A percentile compares a stretch with the other conserved stretches of the same genome.
Evolutionary conservation across 1,140 invertebrate species (phyloP).

Genomic region (Drosophila grimshawi): DNA sequence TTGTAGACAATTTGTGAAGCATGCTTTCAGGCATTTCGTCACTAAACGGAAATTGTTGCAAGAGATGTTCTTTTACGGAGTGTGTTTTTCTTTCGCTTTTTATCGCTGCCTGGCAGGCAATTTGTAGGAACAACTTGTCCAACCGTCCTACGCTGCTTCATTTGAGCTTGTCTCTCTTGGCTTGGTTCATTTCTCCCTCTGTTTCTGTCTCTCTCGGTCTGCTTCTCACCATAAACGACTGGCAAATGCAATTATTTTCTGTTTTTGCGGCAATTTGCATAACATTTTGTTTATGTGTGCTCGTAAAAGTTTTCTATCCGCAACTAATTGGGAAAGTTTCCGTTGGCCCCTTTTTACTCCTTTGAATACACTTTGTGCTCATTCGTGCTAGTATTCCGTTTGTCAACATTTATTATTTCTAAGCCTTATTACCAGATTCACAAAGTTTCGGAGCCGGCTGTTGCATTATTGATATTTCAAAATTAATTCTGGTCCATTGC

Average conservation of each 20-base stretch:
- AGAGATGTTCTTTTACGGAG: conserved; percentile 29
- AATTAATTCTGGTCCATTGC: conserved; percentile 29
- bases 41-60: conserved; percentile 68
- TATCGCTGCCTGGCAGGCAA: conserved; percentile 40
- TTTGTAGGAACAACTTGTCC: conserved; percentile 37
- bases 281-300: conserved; percentile 4
- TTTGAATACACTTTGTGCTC: background rate
- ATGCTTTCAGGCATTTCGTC: conserved; percentile 33
- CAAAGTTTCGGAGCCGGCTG: conserved; percentile 42
- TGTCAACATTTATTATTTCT: conserved; percentile 26
- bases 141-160: conserved; percentile 7
- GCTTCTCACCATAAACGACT: conserved; percentile 52
- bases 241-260: conserved; percentile 64
- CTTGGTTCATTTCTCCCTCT: background rate
- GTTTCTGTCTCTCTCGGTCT: conserved; percentile 8
- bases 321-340: conserved; percentile 70
- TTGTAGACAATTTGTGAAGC: conserved; percentile 41
- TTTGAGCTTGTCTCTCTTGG: background rate
- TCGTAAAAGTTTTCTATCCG: conserved; percentile 17
- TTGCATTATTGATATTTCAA: conserved; percentile 2
- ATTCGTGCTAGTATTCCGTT: background rate
- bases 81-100: conserved; percentile 29
- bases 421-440: conserved; percentile 50
- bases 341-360: conserved; percentile 11
- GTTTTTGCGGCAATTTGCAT: conserved; percentile 28